Evolutionary conservation across 2,797 vertebrate species (phyloP).

Genomic region (Pogoniulus pusillus): DNA sequence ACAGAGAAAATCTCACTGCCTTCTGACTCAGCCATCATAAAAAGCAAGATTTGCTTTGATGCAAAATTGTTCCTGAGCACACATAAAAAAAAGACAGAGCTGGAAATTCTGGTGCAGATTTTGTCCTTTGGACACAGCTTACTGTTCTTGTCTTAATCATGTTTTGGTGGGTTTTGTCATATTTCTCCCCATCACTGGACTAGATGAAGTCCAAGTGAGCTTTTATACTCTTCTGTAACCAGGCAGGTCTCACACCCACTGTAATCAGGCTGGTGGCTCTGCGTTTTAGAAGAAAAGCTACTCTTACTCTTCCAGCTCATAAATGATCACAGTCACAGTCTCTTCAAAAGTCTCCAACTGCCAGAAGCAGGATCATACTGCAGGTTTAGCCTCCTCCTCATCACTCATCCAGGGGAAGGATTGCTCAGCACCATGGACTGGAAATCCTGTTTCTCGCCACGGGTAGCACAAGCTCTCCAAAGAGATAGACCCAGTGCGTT

Average conservation of each 20-base stretch:
- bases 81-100: background rate
- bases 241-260: accelerated
- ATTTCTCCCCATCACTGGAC: background rate
- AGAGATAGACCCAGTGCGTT: background rate
- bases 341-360: background rate
- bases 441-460: background rate
- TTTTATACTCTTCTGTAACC: background rate
- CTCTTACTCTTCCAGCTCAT: background rate
- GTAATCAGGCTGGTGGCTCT: background rate
- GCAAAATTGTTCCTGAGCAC: background rate
- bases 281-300: background rate
- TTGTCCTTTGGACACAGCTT: background rate
- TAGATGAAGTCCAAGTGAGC: background rate
- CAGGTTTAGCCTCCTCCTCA: background rate
- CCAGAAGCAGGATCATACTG: background rate
- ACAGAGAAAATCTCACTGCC: background rate
- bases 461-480: accelerated
- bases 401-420: background rate
- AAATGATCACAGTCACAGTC: background rate
- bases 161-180: background rate
- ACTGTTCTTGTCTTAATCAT: background rate
- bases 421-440: background rate
- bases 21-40: conserved; percentile 3
- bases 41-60: background rate
- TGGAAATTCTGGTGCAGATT: conserved; percentile 7